Percentiles rank a stretch among this genome's conserved stretches.
Evolutionary conservation across 2,797 vertebrate species (phyloP).

Genomic region (Labroides dimidiatus): DNA sequence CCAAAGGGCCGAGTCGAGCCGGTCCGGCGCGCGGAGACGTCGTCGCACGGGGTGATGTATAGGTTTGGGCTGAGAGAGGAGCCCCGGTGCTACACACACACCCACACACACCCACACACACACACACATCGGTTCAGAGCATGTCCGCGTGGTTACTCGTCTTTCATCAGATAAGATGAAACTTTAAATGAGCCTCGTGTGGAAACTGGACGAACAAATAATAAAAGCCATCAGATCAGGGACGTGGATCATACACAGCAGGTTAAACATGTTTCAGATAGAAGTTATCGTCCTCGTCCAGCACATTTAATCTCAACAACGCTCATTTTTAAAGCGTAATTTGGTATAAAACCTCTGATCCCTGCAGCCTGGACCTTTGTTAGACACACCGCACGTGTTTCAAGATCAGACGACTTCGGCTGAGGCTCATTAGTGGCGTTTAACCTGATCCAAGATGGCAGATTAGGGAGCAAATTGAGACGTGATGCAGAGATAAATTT

Average conservation of each 20-base stretch:
- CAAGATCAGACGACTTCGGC: neutral
- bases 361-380: too few species aligned
- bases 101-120: conserved; percentile 6
- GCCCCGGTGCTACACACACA: neutral
- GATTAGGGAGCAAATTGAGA: too few species aligned
- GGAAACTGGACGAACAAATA: conserved; percentile 20
- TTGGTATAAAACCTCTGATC: too few species aligned
- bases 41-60: conserved; percentile 72
- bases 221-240: conserved; percentile 28
- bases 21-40: conserved; percentile 47
- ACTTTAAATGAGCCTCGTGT: conserved; percentile 49
- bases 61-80: conserved; percentile 36
- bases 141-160: conserved; percentile 8
- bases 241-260: conserved; percentile 14
- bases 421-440: neutral
- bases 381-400: neutral
- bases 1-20: conserved; percentile 53
- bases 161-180: conserved; percentile 54
- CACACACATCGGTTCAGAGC: conserved; percentile 42
- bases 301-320: too few species aligned
- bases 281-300: too few species aligned
- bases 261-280: neutral
- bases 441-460: conserved; percentile 10
- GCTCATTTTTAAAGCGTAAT: too few species aligned
- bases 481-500: too few species aligned